Percentiles rank a stretch among this genome's conserved stretches.
phyloP scores from a whole-genome alignment of 2,113 vertebrate species.

The Corythornis vintsioides region DNA sequence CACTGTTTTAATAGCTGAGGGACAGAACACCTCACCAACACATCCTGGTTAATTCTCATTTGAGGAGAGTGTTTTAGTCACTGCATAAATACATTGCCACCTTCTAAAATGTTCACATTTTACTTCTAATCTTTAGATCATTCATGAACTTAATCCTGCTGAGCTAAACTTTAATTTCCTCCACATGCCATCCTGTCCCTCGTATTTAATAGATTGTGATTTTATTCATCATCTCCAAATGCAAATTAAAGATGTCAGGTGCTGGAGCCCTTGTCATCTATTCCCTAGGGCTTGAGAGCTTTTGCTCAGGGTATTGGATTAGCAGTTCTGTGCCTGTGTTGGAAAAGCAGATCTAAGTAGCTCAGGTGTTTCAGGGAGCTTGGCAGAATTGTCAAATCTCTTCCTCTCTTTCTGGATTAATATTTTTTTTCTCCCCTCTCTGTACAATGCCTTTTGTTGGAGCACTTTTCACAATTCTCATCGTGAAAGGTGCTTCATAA shows the following conservation, averaged over 20 bases:
- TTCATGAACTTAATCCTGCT: background rate
- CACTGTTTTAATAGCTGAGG: background rate
- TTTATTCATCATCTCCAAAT: constrained; percentile 38
- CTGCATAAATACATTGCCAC: background rate
- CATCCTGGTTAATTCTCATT: background rate
- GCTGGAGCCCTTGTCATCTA: background rate
- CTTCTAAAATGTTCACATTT: constrained; percentile 3
- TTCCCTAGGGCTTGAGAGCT: background rate
- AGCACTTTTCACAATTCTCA: background rate
- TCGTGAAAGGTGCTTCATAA: background rate
- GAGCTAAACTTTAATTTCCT: constrained; percentile 35
- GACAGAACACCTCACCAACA: background rate
- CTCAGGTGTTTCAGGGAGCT: background rate
- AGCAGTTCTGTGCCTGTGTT: background rate
- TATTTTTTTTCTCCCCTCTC: rapidly evolving
- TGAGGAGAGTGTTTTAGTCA: background rate
- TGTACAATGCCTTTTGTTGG: background rate
- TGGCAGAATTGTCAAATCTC: background rate
- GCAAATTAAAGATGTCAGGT: constrained; percentile 19
- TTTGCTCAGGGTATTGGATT: background rate
- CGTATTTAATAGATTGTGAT: background rate
- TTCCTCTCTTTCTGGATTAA: background rate
- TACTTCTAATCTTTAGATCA: background rate
- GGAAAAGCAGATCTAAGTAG: background rate
- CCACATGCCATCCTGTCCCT: background rate